A percentile compares a stretch with the other conserved stretches of the same genome.
Evolutionary conservation across 2,113 vertebrate genomes (phyloP).

Genomic region (Paradisaea rubra): DNA sequence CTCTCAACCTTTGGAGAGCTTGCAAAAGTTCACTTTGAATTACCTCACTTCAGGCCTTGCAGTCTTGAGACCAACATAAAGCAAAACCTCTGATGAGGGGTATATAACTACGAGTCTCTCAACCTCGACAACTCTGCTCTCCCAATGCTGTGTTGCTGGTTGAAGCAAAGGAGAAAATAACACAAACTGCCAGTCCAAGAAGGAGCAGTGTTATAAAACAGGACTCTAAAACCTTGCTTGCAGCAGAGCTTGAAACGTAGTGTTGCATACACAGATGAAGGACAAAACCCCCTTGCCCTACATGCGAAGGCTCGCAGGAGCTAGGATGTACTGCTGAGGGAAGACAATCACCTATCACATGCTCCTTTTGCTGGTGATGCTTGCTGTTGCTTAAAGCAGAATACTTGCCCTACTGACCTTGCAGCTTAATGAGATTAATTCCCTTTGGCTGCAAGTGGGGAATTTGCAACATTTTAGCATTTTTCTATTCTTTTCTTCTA

Average conservation of each 20-base stretch:
- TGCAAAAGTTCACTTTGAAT: neutral
- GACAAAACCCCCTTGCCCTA: neutral
- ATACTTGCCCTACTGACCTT: neutral
- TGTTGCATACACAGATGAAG: neutral
- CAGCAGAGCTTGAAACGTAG: neutral
- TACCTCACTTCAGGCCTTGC: neutral
- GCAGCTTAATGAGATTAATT: neutral
- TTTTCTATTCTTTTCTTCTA: neutral
- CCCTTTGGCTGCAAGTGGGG: neutral
- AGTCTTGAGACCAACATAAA: neutral
- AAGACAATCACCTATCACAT: neutral
- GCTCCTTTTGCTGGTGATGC: neutral
- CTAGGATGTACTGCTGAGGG: neutral
- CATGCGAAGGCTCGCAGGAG: neutral
- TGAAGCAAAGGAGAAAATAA: neutral
- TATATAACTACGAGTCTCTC: neutral
- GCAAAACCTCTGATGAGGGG: neutral
- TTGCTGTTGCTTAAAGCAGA: neutral
- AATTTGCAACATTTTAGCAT: neutral
- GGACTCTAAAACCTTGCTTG: neutral
- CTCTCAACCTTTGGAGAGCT: neutral
- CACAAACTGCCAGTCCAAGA: neutral
- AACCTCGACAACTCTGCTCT: neutral
- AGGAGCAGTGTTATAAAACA: neutral
- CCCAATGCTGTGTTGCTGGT: accelerated